Evolutionary conservation across 2,113 vertebrate genomes (phyloP), one percentile per base, ranked within the genome.

Genomic region (Sialia sialis): DNA sequence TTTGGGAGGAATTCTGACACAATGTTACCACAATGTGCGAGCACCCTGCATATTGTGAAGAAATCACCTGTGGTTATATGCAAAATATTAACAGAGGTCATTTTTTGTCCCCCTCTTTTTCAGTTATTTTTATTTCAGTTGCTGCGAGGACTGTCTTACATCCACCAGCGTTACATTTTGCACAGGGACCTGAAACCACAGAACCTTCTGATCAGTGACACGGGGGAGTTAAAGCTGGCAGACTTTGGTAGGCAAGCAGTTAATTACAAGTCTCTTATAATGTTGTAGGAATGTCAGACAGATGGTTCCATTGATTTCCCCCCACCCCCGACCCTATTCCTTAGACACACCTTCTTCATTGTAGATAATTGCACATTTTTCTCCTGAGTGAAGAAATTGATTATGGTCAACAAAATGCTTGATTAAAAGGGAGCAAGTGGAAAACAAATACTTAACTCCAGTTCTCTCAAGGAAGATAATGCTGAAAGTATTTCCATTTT

Each of bases 171-270:
- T 94, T 99, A 99, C 97, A 99, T 99, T 97, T 98, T 99, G 96
- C 99, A 99, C 98, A 98, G 99, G 63, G 99, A 99, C 98, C 98
- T 99, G 97, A 99, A 99, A 96, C 99, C 99, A 79, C 99, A 99
- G 97, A 99, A 99, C 96, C 98, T 99, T 97, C 99, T 99, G 92
- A 99, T 99, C 98, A 98, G 99, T 91, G 99, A 99, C 98, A 99
- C 98, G 38, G 99, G 99, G 95, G 99, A 99, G 97, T 98, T 99
- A 94, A 99, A 99, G 98, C 98, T 99, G 63, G 99, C 99, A 94
- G 99, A 99, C 98, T 99, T 99, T 90, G 99, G 99, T 99, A 98
- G 98, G 98, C 96, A 97, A 97, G 96, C 97, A 96, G 97, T 97
- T 98, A 97, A 98, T 98, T 98, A 98, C 96, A 94, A 96, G 96